A percentile compares a stretch with the other conserved stretches of the same genome.
Evolutionary conservation across 2,888 invertebrate species (phyloP).

Genomic region (Parnassius apollo): DNA sequence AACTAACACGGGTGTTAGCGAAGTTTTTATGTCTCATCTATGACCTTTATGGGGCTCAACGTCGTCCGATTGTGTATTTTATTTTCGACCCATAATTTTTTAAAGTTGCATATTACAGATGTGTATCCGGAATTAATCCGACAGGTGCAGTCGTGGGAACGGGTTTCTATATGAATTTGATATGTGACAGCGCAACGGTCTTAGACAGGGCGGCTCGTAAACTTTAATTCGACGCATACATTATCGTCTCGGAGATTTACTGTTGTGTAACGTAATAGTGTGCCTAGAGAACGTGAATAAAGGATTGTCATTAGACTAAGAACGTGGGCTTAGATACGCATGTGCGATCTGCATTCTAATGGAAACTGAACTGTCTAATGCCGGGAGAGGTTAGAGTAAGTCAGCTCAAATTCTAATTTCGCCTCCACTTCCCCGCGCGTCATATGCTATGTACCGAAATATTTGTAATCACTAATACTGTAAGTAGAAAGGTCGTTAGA

Average conservation of each 20-base stretch:
- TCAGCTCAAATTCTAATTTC: too few species aligned
- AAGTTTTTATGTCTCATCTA: conserved; percentile 12
- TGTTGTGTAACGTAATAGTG: conserved; percentile 59
- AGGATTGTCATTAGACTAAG: conserved; percentile 58
- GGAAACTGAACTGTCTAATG: too few species aligned
- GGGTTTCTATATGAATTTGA: conserved; percentile 59
- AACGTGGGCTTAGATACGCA: conserved; percentile 5
- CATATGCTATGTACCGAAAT: too few species aligned
- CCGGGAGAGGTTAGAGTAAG: too few species aligned
- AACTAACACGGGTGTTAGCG: conserved; percentile 15
- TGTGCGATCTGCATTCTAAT: conserved; percentile 4
- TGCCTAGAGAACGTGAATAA: conserved; percentile 56
- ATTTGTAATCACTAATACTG: too few species aligned
- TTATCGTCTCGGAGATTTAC: conserved; percentile 62
- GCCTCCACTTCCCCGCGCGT: too few species aligned
- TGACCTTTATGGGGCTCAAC: conserved; percentile 13
- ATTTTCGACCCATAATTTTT: conserved; percentile 42
- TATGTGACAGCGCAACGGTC: conserved; percentile 59
- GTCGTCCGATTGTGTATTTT: conserved; percentile 12
- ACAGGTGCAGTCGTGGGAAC: conserved; percentile 65
- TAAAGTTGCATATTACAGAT: conserved; percentile 43
- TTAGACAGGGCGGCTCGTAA: conserved; percentile 68
- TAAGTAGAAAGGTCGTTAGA: too few species aligned
- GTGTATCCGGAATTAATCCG: conserved; percentile 59
- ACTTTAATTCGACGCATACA: conserved; percentile 69